Percentiles rank a stretch among this genome's conserved stretches.
Evolutionary conservation across 2,797 vertebrate species (phyloP).

Genomic region (Hoplostethus mediterraneus): DNA sequence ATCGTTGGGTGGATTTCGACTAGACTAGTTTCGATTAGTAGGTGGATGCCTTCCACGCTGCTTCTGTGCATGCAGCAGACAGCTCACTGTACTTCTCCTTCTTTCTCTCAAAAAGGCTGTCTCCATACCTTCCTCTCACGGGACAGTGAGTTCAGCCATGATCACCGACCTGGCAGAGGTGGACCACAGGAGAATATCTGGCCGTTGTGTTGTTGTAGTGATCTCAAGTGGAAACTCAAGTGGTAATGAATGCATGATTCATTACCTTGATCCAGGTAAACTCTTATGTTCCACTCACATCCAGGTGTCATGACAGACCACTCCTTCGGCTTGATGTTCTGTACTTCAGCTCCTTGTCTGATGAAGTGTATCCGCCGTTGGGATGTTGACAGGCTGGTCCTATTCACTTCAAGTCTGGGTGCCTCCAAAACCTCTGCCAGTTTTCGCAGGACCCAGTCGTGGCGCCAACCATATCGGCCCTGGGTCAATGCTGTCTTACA

Average conservation of each 20-base stretch:
- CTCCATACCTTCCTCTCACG: no score
- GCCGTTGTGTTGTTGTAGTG: neutral
- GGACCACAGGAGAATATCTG: slow-evolving; percentile 2
- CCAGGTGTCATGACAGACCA: neutral
- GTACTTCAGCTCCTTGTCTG: neutral
- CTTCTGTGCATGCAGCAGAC: no score
- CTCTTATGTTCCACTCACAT: neutral
- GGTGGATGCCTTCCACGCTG: no score
- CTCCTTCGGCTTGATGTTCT: neutral
- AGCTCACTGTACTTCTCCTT: no score
- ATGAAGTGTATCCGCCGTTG: neutral
- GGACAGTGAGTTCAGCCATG: no score
- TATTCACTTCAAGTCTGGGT: neutral
- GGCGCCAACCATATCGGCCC: slow-evolving; percentile 10
- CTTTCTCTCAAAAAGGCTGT: no score
- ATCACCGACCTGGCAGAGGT: neutral
- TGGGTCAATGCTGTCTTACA: neutral
- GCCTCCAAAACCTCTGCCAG: slow-evolving; percentile 10
- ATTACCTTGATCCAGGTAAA: neutral
- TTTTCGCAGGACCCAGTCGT: slow-evolving; percentile 2
- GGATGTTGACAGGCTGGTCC: neutral
- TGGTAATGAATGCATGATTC: no score
- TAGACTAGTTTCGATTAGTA: no score
- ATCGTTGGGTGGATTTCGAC: no score
- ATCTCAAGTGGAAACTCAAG: slow-evolving; percentile 12